Conservation (phyloP, 1,140 invertebrate genomes). For the Cydia strobilella region DNA sequence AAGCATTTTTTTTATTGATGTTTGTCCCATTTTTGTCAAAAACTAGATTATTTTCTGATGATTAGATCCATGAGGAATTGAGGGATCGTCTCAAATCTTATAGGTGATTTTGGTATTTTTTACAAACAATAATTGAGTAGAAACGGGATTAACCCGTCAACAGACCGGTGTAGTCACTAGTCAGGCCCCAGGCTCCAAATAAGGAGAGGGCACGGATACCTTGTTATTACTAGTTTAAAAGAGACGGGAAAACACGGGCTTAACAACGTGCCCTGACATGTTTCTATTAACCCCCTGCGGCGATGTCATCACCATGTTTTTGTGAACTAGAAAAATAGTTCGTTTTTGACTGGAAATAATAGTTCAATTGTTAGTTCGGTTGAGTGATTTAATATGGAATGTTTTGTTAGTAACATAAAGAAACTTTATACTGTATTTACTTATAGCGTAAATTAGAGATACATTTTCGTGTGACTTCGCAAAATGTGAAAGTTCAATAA, state of each 20-base stretch:
- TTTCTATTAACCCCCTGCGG: neutral
- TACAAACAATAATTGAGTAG: neutral
- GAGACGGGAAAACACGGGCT: neutral
- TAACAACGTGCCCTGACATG: neutral
- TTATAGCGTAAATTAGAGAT: no score
- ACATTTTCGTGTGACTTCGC: neutral
- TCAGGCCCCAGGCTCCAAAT: slow-evolving; percentile 25
- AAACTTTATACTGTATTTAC: no score
- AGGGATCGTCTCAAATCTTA: neutral
- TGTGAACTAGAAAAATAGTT: neutral
- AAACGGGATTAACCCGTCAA: neutral
- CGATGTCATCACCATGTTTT: slow-evolving; percentile 14
- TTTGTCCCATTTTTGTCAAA: no score
- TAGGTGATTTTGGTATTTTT: neutral
- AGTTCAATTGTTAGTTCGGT: no score
- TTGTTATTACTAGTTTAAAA: slow-evolving; percentile 25
- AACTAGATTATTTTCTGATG: no score
- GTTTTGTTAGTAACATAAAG: no score
- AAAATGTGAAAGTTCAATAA: neutral
- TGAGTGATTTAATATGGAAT: no score
- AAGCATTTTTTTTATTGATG: no score
- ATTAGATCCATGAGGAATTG: neutral
- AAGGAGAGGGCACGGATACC: slow-evolving; percentile 11
- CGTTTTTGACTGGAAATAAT: neutral
- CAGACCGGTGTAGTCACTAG: slow-evolving; percentile 1